Evolutionary conservation across 1,140 invertebrate genomes (phyloP).

Genomic region (Pentalonia nigronervosa): DNA sequence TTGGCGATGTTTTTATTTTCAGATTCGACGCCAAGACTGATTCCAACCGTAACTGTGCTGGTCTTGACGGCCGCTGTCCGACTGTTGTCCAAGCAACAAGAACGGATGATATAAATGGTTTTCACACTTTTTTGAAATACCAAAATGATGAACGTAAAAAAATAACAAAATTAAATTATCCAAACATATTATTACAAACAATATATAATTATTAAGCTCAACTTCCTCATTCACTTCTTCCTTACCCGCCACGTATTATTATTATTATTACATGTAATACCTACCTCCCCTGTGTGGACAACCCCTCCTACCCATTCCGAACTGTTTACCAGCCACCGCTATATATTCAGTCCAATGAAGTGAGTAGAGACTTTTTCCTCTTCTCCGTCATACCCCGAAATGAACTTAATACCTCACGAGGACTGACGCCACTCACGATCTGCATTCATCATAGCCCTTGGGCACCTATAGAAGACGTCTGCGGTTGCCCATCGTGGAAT

Average conservation of each 20-base stretch:
- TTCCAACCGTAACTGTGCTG: not conserved
- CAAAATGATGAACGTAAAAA: not conserved
- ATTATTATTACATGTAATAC: not conserved
- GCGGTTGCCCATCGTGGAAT: not conserved
- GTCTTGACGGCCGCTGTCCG: constrained; percentile 1
- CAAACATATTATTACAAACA: not conserved
- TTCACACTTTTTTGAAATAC: constrained; percentile 3
- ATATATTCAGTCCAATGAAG: not conserved
- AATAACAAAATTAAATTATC: not conserved
- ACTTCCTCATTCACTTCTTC: not conserved
- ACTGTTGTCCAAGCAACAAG: not conserved
- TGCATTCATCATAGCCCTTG: not conserved
- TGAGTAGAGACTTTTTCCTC: not conserved
- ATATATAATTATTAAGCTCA: constrained; percentile 16
- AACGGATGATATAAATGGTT: not conserved
- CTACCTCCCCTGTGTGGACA: not conserved
- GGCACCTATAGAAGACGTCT: not conserved
- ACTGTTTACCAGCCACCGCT: not conserved
- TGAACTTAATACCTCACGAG: not conserved
- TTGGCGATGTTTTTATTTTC: constrained; percentile 25
- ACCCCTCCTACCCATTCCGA: not conserved
- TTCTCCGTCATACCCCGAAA: not conserved
- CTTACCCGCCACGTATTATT: not conserved
- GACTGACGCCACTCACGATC: not conserved
- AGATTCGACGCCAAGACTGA: constrained; percentile 45